These are phyloP conservation scores for Aldrovandia affinis DNA, from an alignment of 2,797 vertebrate species.

Conservation along the genomic window DNA sequence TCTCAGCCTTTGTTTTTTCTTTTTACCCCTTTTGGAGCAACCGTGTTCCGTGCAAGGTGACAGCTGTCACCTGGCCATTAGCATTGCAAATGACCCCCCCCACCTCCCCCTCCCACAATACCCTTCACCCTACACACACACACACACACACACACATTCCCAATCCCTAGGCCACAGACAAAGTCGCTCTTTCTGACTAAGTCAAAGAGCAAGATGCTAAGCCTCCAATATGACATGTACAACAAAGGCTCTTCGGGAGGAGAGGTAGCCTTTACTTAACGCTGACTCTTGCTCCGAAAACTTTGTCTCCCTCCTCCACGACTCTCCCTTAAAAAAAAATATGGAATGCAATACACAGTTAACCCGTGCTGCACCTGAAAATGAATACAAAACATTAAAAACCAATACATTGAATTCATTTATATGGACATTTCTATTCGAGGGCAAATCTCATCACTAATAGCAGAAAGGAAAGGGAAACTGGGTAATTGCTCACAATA, in stretches of 20 bases:
- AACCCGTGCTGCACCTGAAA: constrained; percentile 7
- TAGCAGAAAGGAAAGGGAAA: constrained; percentile 45
- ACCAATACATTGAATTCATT: constrained; percentile 34
- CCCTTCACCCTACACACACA: constrained; percentile 13
- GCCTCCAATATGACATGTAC: not conserved
- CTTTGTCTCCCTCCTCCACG: not conserved
- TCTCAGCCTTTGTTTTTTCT: constrained; percentile 66
- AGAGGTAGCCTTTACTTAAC: constrained; percentile 18
- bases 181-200: not conserved
- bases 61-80: constrained; percentile 76
- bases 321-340: constrained; percentile 17
- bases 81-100: constrained; percentile 72
- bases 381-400: constrained; percentile 48
- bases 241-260: constrained; percentile 22
- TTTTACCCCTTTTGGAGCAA: constrained; percentile 53
- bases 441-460: constrained; percentile 55
- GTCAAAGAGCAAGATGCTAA: not conserved
- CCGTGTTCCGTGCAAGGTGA: constrained; percentile 63
- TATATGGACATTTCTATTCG: constrained; percentile 44
- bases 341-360: not conserved
- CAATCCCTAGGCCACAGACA: not conserved
- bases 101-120: not conserved
- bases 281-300: not conserved
- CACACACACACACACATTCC: not conserved
- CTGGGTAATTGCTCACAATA: constrained; percentile 63